phyloP scores from a whole-genome alignment of 2,797 vertebrate genomes.

The Vipera ursinii region DNA sequence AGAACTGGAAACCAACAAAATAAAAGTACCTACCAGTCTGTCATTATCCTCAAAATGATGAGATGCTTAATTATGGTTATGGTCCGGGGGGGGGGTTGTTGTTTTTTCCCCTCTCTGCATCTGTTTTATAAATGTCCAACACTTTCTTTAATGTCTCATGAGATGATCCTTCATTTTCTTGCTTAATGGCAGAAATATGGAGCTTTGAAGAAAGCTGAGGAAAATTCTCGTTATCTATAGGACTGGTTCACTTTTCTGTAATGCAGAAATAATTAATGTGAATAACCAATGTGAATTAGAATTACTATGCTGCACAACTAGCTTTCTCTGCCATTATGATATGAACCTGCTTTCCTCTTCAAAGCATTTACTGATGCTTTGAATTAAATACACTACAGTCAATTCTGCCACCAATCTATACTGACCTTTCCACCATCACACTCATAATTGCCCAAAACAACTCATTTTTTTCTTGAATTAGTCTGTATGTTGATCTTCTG shows the following conservation, averaged over 20 bases:
- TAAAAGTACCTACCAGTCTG: constrained; percentile 37
- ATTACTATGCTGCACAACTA: accelerated
- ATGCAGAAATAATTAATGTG: constrained; percentile 5
- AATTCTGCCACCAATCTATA: not conserved
- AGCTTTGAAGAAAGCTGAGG: not conserved
- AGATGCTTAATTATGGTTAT: constrained; percentile 3
- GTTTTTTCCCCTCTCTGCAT: not conserved
- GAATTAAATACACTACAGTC: not conserved
- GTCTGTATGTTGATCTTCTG: not conserved
- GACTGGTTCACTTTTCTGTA: not conserved
- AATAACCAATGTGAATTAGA: not conserved
- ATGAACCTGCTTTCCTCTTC: not conserved
- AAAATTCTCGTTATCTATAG: not conserved
- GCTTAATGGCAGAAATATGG: not conserved
- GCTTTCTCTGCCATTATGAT: not conserved
- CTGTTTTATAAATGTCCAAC: constrained; percentile 8
- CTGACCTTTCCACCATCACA: not conserved
- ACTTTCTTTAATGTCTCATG: constrained; percentile 33
- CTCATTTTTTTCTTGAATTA: not conserved
- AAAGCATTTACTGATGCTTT: not conserved
- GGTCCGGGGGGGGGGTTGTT: constrained; percentile 10
- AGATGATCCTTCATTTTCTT: constrained; percentile 41
- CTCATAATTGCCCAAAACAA: not conserved
- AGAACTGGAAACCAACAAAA: constrained; percentile 22
- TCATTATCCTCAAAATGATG: constrained; percentile 32